Base-by-base conservation (phyloP, 2,888 invertebrate genomes). In the Leucania comma region DNA sequence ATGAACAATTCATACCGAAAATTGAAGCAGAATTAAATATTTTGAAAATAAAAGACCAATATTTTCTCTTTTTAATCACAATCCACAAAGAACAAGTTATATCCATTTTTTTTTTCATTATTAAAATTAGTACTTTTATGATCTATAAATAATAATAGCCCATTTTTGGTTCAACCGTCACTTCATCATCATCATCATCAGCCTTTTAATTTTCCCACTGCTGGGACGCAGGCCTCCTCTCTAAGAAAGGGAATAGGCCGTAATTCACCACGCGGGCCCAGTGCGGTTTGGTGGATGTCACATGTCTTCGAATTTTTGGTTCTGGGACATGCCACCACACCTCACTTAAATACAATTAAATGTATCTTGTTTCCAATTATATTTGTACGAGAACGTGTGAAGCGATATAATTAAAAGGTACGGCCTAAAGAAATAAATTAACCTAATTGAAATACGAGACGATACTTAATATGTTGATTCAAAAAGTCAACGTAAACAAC, bases 361-460 rank as follows among this genome's bases (percentile, higher is more conserved):
- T 35, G 10, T 80, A 35, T 46, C 26, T 24, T 54, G 17, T 48
- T 58, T 54, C 57, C 22, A 66, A 74, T 66, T 50, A 62, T 54
- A 58, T 50, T 58, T 53, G 0, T 22, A 24, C 10, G 46, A 60
- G 3, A 0, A 56, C 56, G 12, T 59, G 22, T 29, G 32, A 0
- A 46, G 22, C 20, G 17, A 42, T 78, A 50, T 78, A 54, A 35
- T 59, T 69, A 42, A 58, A 78, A 51, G 3, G 17, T 22, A 42
- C 0, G 0, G 20, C 12, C 38, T 26, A 8, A 20, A 14, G 38
- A 46, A 50, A 29, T 54, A 60, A 38, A 70, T 42, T 2, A 42
- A 17, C n/a, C n/a, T 42, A 9, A 50, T 75, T 64, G 2, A 60
- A 57, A 64, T 57, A n/a, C 3, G 12, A 46, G 17, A 22, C 29